Conservation (phyloP, 2,888 invertebrate genomes). For the Eupithecia insigniata region DNA sequence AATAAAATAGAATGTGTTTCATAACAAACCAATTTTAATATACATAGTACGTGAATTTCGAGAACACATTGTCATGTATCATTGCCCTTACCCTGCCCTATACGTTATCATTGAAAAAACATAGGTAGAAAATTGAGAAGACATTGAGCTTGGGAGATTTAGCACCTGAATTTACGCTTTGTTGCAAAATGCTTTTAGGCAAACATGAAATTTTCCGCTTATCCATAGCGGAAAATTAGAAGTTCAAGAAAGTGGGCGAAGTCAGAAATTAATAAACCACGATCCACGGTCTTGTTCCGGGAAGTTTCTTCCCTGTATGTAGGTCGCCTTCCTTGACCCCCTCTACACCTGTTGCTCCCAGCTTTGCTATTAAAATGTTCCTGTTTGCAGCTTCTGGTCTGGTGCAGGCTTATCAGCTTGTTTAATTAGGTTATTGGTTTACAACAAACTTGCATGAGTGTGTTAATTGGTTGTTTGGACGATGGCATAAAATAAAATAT, state of each 20-base stretch:
- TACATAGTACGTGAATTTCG: background rate
- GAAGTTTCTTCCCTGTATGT: conserved; percentile 36
- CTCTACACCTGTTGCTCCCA: conserved; percentile 43
- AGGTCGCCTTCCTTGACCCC: conserved; percentile 43
- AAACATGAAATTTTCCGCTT: conserved; percentile 3
- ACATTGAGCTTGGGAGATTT: background rate
- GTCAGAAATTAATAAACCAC: conserved; percentile 41
- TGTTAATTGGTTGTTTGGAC: background rate
- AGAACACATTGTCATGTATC: background rate
- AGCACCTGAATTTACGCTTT: background rate
- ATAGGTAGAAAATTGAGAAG: background rate
- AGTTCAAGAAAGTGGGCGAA: conserved; percentile 16
- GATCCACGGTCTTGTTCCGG: conserved; percentile 28
- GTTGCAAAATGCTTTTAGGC: conserved; percentile 5
- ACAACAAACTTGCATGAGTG: background rate
- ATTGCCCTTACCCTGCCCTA: too few species aligned
- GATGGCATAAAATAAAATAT: background rate
- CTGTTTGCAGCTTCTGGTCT: conserved; percentile 20
- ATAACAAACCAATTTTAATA: background rate
- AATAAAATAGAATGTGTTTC: background rate
- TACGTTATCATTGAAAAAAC: background rate
- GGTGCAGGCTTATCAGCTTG: conserved; percentile 7
- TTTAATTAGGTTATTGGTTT: conserved; percentile 12
- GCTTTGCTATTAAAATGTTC: conserved; percentile 28
- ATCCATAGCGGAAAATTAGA: background rate